Evolutionary conservation across 2,888 invertebrate species (phyloP), one percentile per base, ranked within the genome.

Genomic region (Halictus quadricinctus): DNA sequence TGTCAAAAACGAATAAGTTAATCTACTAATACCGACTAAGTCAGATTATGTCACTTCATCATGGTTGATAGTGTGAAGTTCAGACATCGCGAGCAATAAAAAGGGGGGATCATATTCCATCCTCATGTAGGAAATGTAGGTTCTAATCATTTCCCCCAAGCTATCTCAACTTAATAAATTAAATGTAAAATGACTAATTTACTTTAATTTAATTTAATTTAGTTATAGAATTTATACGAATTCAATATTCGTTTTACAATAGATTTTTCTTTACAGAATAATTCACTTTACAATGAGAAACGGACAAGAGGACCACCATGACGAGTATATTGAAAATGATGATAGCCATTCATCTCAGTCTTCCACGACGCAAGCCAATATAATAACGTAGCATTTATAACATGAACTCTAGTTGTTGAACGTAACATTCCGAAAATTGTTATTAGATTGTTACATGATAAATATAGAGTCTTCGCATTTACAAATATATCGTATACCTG

Each of bases 191-290:
- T 36, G 36, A 36, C 5, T 54, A n/a, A 3, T 10, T 8, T 10
- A 36, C 36, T 5, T 36, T 36, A 36, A 5, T 36, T 5, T 0
- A 36, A 36, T 36, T 36, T 36, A 36, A 36, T 36, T 36, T 36
- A 2, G 10, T n/a, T 10, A 1, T 54, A 54, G 54, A 58, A 58
- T 58, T 21, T n/a, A 4, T 12, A 58, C n/a, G n/a, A 58, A 1
- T n/a, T n/a, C 3, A n/a, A n/a, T n/a, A 58, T 58, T 64, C 5
- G 29, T n/a, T 29, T 64, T 29, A 15, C 15, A 66, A 29, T 4
- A 18, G 10, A 66, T 12, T 46, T 58, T 54, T 46, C 29, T 13
- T 72, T 82, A 54, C 58, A 84, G 84, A 8, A 8, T 83, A 21
- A 74, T 84, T 15, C 77, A 84, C 15, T 74, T 36, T 7, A 50